Evolutionary conservation across 1,140 invertebrate species (phyloP).

Genomic region (Luehdorfia chinensis): DNA sequence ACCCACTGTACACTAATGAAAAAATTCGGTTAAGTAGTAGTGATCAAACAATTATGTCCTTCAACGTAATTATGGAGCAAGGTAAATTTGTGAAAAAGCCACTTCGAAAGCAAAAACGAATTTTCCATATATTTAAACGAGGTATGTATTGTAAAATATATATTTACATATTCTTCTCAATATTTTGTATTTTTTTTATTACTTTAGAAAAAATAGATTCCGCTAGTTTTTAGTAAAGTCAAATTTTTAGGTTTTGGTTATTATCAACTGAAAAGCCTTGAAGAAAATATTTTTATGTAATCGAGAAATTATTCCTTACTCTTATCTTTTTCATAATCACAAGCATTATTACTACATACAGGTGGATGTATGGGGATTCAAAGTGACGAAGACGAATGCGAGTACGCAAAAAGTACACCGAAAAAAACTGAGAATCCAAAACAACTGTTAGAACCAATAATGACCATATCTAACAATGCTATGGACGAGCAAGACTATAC

Average conservation of each 20-base stretch:
- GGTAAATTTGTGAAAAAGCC: slow-evolving; percentile 26
- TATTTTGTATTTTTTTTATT: too few species aligned
- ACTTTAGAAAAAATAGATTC: too few species aligned
- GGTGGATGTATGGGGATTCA: slow-evolving; percentile 40
- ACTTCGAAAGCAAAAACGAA: slow-evolving; percentile 30
- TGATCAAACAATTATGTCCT: slow-evolving; percentile 60
- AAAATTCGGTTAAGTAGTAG: slow-evolving; percentile 46
- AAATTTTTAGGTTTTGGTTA: too few species aligned
- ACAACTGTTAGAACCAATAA: background rate
- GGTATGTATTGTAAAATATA: slow-evolving; percentile 23
- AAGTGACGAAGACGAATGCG: slow-evolving; percentile 37
- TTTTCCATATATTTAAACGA: slow-evolving; percentile 43
- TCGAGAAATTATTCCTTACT: too few species aligned
- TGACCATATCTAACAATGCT: slow-evolving; percentile 4
- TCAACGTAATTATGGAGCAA: slow-evolving; percentile 47
- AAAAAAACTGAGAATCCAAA: slow-evolving; percentile 4
- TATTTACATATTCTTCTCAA: too few species aligned
- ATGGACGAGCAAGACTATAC: slow-evolving; percentile 25
- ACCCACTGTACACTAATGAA: slow-evolving; percentile 22
- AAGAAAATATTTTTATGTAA: too few species aligned
- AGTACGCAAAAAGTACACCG: slow-evolving; percentile 27
- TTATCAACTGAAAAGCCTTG: too few species aligned
- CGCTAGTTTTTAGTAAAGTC: too few species aligned
- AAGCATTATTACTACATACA: too few species aligned
- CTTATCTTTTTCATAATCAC: too few species aligned